Base-by-base conservation (phyloP, 2,797 vertebrate species). In the Delichon dasypus region DNA sequence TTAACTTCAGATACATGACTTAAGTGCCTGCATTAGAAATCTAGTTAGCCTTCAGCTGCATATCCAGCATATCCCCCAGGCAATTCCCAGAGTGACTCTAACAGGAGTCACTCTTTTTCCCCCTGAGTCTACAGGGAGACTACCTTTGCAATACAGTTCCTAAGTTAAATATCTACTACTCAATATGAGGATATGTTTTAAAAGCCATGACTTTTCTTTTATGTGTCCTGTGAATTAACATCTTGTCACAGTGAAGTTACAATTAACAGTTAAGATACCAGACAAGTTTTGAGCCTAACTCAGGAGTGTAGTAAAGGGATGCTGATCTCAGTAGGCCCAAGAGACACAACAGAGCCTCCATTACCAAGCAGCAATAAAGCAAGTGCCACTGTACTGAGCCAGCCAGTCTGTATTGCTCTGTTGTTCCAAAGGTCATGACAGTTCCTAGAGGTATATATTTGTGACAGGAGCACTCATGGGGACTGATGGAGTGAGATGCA, bases 291-390 rank as follows among this genome's bases (percentile, higher is more conserved):
- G 53, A 85, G 55, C 45, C 89, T 85, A 55, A 73, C 26, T 92
- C 64, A 62, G 57, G 72, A 36, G 45, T 0, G 0, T 45, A 53
- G 34, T 76, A 76, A 67, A 88, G 93, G 85, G 60, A 83, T 51
- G 42, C 57, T 93, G 75, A 82, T 65, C 44, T 92, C 60, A 73
- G 42, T 60, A 77, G 65, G 34, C 84, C 68, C 75, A 80, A 70
- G 79, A 95, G 92, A 91, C 54, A 45, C 13, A 57, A 53, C 38
- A 30, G 19, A 57, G n/a, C 34, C 61, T 88, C 89, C 54, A 71
- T 93, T 96, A 94, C 83, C 61, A 68, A 85, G 61, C 17, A 47
- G 40, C 48, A 68, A 65, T 90, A 90, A 95, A 90, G 82, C 38
- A 85, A 93, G 29, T 89, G 65, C 57, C 78, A 67, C 48, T 47